Percentiles rank a stretch among this genome's conserved stretches.
phyloP scores from a whole-genome alignment of 2,888 invertebrate genomes.

The Macroteleia sp. region DNA sequence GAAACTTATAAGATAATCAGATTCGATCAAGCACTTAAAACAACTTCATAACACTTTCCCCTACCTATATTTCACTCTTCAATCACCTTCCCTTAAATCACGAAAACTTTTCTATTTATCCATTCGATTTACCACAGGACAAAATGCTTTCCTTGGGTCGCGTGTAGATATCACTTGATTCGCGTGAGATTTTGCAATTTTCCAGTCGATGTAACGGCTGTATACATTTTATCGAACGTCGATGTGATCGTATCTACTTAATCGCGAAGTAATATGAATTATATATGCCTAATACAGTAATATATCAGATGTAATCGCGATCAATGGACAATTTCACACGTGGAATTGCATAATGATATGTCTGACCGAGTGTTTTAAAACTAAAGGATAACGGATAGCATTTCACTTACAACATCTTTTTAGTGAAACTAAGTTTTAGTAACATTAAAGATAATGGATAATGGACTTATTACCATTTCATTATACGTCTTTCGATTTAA shows the following conservation, averaged over 20 bases:
- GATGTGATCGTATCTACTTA: constrained; percentile 59
- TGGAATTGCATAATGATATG: constrained; percentile 42
- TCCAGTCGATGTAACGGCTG: constrained; percentile 40
- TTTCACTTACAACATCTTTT: constrained; percentile 1
- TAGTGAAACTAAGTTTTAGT: too few relatives aligned
- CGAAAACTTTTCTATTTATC: constrained; percentile 27
- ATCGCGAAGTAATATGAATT: constrained; percentile 63
- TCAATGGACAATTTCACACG: constrained; percentile 63
- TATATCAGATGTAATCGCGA: constrained; percentile 55
- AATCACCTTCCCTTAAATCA: constrained; percentile 23
- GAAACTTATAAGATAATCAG: too few relatives aligned
- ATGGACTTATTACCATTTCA: too few relatives aligned
- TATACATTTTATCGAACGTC: constrained; percentile 47
- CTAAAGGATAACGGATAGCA: constrained; percentile 14
- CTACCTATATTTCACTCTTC: constrained; percentile 2
- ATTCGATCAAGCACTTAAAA: too few relatives aligned
- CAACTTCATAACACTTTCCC: neutral
- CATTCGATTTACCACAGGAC: constrained; percentile 10
- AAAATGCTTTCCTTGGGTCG: constrained; percentile 32
- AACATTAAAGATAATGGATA: neutral
- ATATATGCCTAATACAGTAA: constrained; percentile 62
- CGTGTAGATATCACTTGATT: constrained; percentile 42
- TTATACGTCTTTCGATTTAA: too few relatives aligned
- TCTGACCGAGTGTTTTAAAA: constrained; percentile 16
- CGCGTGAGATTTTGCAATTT: constrained; percentile 60